Base-by-base conservation (phyloP, 2,888 invertebrate species). In the Bombylius discolor region DNA sequence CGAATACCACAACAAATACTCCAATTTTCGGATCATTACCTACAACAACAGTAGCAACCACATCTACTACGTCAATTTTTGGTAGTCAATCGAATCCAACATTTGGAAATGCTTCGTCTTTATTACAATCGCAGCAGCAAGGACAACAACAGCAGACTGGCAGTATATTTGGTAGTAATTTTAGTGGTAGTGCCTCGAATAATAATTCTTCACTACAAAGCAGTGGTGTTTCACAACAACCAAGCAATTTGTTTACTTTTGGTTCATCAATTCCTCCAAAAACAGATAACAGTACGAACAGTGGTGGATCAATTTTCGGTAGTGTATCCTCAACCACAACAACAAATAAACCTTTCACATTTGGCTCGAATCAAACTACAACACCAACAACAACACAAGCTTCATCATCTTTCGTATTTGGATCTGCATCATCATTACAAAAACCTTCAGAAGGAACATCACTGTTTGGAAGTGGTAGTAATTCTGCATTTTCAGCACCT, bases 401-500 rank as follows among this genome's bases (percentile, higher is more conserved):
- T 48, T 11, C 51, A 52, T 39, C 23, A 53, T 56, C 57, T 23
- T 50, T 47, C 11, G 12, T 50, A 14, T 51, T 55, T 39, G 51
- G 51, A 33, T 47, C 55, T 6, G 14, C 53, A 13, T 36, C 51
- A 14, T 47, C 53, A 14, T 8, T 34, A 48, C 51, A 53, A 46
- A 53, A 56, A 13, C 39, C 50, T 45, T 23, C 23, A 23, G 53
- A 54, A 44, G 32, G 47, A 23, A 53, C 61, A 34, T 49, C 60
- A 47, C 56, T 62, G n/a, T 65, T 65, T 52, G 63, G 64, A 5
- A 45, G 59, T 51, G 62, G 62, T 55, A 55, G 60, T 44, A 50
- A 48, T 44, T 49, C 53, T 39, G 45, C 56, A 56, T 33, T 49
- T 42, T 13, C 11, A 5, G 47, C 32, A 34, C 12, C 44, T 5